Evolutionary conservation across 2,797 vertebrate genomes (phyloP), one percentile per base, ranked within the genome.

Genomic region (Antrozous pallidus): DNA sequence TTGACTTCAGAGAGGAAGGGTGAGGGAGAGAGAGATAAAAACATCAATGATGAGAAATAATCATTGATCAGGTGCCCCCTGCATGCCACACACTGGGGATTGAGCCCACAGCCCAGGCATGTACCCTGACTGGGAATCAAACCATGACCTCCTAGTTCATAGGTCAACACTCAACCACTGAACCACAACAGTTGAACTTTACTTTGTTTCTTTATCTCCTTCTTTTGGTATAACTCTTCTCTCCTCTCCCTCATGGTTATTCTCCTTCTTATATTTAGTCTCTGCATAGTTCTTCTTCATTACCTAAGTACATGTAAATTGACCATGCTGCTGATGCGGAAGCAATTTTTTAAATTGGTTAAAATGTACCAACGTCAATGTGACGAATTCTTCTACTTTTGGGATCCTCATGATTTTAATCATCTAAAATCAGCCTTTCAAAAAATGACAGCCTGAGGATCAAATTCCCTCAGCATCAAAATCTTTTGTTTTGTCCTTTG

Each of bases 321-420:
- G 92, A 88, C 88, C 8, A 10, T 91, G 90, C 85, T 96, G 92
- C 96, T 97, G 96, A 96, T 94, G 93, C 94, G 36, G 96, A 97
- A 97, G 95, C 96, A 96, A 96, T 96, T 96, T 97, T 97, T 96
- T 40, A 95, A 97, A 97, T 97, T 97, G 94, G 96, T 95, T 95
- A 91, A 96, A 97, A 97, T 95, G 73, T 95, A 89, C 96, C 82
- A 93, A 94, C 96, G 95, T 97, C 97, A 96, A 95, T 58, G 95
- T 97, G 97, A 97, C 85, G 95, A 96, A 95, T 95, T 93, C 80
- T 97, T 97, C 96, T 82, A 88, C 69, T 97, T 97, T 96, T 96
- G 96, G 97, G 95, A n/a, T 96, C 94, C 95, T 95, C 78, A 49
- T 97, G 94, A 97, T 96, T 97, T 95, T 97, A 97, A 97, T 97